Percentiles rank a stretch among this genome's conserved stretches.
phyloP scores from a whole-genome alignment of 2,797 vertebrate genomes.

The Labroides dimidiatus region DNA sequence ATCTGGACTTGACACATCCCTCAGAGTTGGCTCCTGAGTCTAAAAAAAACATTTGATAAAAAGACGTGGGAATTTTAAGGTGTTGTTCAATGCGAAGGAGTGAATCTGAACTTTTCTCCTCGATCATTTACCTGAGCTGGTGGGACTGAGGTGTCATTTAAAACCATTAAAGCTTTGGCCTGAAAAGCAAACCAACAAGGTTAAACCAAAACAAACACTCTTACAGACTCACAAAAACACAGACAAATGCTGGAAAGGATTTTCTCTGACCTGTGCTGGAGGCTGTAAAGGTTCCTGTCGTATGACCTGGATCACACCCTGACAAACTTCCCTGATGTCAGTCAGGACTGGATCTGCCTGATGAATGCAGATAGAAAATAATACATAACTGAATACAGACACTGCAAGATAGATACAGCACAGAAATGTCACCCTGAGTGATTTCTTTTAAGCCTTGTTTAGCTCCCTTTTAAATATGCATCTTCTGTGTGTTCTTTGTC shows the following conservation, averaged over 20 bases:
- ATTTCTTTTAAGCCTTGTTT: too few relatives aligned
- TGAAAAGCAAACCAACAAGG: constrained; percentile 13
- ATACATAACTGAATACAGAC: too few relatives aligned
- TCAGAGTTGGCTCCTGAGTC: constrained; percentile 26
- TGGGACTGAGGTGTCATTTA: constrained; percentile 40
- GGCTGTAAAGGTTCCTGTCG: constrained; percentile 18
- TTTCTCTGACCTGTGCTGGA: constrained; percentile 45
- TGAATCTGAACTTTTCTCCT: not conserved
- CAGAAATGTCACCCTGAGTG: too few relatives aligned
- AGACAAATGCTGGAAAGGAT: too few relatives aligned
- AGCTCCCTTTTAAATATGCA: not conserved
- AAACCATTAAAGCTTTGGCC: constrained; percentile 47
- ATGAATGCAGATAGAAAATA: constrained; percentile 20
- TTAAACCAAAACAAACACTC: not conserved
- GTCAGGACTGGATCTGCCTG: constrained; percentile 76
- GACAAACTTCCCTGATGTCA: constrained; percentile 69
- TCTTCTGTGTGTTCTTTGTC: not conserved
- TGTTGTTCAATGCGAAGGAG: not conserved
- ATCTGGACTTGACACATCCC: constrained; percentile 48
- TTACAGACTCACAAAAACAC: not conserved
- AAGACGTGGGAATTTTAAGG: not conserved
- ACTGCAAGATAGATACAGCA: too few relatives aligned
- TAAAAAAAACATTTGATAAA: not conserved
- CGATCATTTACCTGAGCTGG: constrained; percentile 44
- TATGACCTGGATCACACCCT: constrained; percentile 29